Evolutionary conservation across 2,888 invertebrate species (phyloP), one percentile per base, ranked within the genome.

Genomic region (Coecobrya sp.): DNA sequence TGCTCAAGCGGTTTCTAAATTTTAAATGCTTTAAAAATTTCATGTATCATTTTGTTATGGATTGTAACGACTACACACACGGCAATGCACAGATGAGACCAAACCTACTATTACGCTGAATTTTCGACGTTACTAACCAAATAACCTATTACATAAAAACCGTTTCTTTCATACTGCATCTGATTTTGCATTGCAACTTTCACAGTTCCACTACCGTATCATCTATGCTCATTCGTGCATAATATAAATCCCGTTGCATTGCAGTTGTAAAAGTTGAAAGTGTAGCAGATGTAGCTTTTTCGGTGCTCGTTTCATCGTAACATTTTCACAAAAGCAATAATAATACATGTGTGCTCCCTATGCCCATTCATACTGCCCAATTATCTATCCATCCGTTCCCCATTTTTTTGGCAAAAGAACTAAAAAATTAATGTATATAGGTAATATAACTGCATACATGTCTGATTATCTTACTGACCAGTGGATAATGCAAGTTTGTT

Each of bases 311-410:
- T 73, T 13, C 8, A n/a, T 42, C 5, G 73, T 27, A 25, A 10
- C 2, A 5, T 27, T 42, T 42, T 42, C 16, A 3, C 42, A 73
- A 73, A 68, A 68, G 25, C n/a, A 62, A 68, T 68, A 68, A 36
- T 42, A 42, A 42, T 73, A 42, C 73, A 42, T 19, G 19, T 42
- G n/a, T 73, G 42, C 73, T 11, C n/a, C n/a, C n/a, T n/a, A n/a
- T n/a, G n/a, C n/a, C n/a, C 73, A 42, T 73, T 73, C 73, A 42
- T 73, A n/a, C n/a, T 19, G n/a, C 4, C 73, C 73, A 42, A 73
- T 73, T 73, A 45, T 73, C 73, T 73, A 42, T 19, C 73, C 73
- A 36, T 73, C 73, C 73, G 42, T 73, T 42, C 13, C 19, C 36
- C 1, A 13, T 73, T 73, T 27, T 45, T 36, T 73, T 73, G 73